Conservation (phyloP, 2,113 vertebrate genomes). For the Ia io region DNA sequence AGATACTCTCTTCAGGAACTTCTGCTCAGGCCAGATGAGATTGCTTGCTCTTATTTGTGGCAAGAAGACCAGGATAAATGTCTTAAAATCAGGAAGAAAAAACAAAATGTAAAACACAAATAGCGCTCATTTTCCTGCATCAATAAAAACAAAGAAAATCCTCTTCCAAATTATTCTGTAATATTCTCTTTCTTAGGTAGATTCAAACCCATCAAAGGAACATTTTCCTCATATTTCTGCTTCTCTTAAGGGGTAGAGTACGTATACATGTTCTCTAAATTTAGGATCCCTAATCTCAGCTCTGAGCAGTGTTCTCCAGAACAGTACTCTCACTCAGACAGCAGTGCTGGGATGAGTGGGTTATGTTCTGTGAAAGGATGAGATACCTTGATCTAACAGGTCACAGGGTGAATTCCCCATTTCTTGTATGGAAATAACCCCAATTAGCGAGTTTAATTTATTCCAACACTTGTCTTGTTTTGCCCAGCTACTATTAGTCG, state of each 20-base stretch:
- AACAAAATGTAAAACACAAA: neutral
- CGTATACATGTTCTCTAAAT: neutral
- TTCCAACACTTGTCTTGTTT: neutral
- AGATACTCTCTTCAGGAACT: neutral
- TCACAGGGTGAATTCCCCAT: neutral
- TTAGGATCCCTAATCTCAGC: neutral
- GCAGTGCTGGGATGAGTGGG: neutral
- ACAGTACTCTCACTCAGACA: neutral
- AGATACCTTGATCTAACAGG: neutral
- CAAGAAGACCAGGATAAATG: neutral
- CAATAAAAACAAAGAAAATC: neutral
- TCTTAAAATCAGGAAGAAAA: conserved; percentile 8
- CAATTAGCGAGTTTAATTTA: neutral
- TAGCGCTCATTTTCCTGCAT: neutral
- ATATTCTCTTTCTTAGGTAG: neutral
- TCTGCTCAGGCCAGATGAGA: neutral
- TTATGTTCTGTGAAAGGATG: neutral
- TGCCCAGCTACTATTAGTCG: neutral
- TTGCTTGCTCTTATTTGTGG: neutral
- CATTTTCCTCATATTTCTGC: neutral
- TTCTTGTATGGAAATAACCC: neutral
- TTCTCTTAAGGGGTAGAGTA: neutral
- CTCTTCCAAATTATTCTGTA: neutral
- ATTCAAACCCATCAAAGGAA: neutral
- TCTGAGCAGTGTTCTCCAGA: neutral